These are phyloP conservation scores for Nomada hirtipes DNA, from an alignment of 2,888 invertebrate species.

Conservation along the genomic window DNA sequence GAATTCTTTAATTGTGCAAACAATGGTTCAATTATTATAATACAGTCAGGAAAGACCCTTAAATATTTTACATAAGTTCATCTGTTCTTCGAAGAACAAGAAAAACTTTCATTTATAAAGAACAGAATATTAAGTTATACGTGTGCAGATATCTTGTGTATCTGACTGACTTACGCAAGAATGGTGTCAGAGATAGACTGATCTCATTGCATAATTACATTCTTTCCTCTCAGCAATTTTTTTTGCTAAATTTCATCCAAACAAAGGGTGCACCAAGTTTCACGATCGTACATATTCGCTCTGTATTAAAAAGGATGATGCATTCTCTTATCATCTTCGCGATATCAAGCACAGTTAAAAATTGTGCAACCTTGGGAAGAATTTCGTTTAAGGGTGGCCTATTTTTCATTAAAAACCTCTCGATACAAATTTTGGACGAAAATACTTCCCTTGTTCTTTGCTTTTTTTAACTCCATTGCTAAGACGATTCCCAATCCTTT, in stretches of 20 bases:
- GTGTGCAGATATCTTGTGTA: not conserved
- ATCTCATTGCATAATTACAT: slow-evolving; percentile 8
- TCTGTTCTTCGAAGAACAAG: too few species aligned
- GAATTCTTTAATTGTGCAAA: too few species aligned
- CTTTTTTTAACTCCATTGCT: too few species aligned
- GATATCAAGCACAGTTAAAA: not conserved
- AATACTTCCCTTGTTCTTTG: too few species aligned
- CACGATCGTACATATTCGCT: not conserved
- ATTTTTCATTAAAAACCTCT: too few species aligned
- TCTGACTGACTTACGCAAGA: not conserved
- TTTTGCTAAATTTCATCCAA: not conserved
- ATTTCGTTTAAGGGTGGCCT: too few species aligned
- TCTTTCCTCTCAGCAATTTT: not conserved
- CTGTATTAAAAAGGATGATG: not conserved
- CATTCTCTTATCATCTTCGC: not conserved
- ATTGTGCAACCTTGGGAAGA: not conserved
- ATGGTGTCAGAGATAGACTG: not conserved
- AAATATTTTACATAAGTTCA: too few species aligned
- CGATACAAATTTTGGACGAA: too few species aligned
- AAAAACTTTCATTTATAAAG: too few species aligned
- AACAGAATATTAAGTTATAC: not conserved
- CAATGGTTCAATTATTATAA: too few species aligned
- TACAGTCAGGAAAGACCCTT: too few species aligned
- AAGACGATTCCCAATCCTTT: too few species aligned
- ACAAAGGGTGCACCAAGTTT: not conserved